A percentile compares a stretch with the other conserved stretches of the same genome.
These are phyloP conservation scores for Pelosia muscerda DNA, from an alignment of 2,888 invertebrate species.

Conservation along the genomic window DNA sequence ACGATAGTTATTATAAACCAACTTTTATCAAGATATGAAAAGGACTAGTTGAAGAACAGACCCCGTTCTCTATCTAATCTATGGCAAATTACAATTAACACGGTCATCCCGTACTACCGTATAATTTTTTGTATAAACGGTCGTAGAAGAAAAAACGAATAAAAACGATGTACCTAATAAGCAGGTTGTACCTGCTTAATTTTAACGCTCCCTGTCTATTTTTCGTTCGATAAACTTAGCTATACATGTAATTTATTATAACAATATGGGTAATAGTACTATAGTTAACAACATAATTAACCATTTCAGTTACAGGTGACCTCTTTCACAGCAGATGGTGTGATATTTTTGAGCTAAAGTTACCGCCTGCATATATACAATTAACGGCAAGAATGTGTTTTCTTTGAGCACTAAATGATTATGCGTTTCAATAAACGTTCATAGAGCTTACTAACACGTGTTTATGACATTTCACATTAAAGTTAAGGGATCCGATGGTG, in stretches of 20 bases:
- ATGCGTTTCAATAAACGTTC: background rate
- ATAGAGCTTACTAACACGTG: background rate
- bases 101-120: too few species aligned
- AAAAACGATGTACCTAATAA: too few species aligned
- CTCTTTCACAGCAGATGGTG: background rate
- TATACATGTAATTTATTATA: background rate
- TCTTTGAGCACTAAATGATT: background rate
- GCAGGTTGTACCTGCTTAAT: too few species aligned
- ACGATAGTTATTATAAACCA: background rate
- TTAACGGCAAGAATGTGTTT: background rate
- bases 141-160: too few species aligned
- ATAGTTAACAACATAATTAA: background rate
- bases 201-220: too few species aligned
- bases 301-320: background rate
- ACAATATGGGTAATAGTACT: too few species aligned
- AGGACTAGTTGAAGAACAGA: too few species aligned
- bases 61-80: too few species aligned
- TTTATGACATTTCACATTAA: constrained; percentile 5
- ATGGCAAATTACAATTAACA: too few species aligned
- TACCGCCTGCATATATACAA: background rate
- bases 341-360: background rate
- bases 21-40: too few species aligned
- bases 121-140: too few species aligned
- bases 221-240: background rate
- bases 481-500: constrained; percentile 2